Percentiles rank a stretch among this genome's conserved stretches.
Evolutionary conservation across 2,888 invertebrate species (phyloP).

Genomic region (Branchipolynoe longqiensis): DNA sequence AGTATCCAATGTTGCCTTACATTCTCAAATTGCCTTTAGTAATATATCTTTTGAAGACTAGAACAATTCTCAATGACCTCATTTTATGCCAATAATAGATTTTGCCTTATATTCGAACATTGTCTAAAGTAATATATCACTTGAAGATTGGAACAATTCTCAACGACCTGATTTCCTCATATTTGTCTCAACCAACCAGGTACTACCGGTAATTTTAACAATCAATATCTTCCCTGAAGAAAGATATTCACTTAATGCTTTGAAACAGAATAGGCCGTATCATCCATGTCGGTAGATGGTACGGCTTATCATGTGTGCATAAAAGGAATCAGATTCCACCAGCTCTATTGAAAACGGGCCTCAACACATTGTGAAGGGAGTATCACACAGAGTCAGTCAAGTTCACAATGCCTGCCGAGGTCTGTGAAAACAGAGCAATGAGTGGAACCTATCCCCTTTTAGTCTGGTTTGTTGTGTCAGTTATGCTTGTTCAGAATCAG

Average conservation of each 20-base stretch:
- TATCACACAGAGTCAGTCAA: conserved; percentile 10
- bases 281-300: not conserved
- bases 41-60: too few species aligned
- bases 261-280: not conserved
- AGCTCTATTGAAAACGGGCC: not conserved
- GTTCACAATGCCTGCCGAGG: not conserved
- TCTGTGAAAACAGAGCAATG: not conserved
- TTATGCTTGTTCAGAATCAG: not conserved
- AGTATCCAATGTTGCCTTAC: too few species aligned
- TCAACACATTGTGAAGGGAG: conserved; percentile 8
- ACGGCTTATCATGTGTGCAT: conserved; percentile 1
- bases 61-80: too few species aligned
- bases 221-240: not conserved
- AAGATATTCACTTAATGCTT: not conserved
- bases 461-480: not conserved
- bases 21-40: too few species aligned
- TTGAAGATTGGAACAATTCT: too few species aligned
- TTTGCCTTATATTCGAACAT: too few species aligned
- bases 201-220: not conserved
- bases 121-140: too few species aligned
- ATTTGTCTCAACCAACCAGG: too few species aligned
- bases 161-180: too few species aligned
- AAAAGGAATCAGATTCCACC: conserved; percentile 22
- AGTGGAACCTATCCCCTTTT: conserved; percentile 19
- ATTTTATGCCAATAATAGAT: too few species aligned